These are phyloP conservation scores for Orthosia cruda DNA, from an alignment of 2,888 invertebrate genomes.

Conservation along the genomic window DNA sequence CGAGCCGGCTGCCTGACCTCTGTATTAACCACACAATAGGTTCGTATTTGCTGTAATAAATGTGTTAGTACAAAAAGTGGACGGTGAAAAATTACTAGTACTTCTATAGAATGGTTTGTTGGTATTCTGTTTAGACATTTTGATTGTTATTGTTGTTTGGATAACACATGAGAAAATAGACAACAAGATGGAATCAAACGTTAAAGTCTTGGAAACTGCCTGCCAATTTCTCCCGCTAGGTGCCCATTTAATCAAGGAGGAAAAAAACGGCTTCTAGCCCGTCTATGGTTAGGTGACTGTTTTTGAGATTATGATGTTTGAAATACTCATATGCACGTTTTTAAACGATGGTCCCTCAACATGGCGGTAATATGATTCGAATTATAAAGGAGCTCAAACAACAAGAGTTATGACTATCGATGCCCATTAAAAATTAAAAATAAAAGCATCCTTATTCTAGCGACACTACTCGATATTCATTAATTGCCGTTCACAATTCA, in stretches of 20 bases:
- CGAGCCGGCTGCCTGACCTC: slow-evolving; percentile 76
- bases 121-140: slow-evolving; percentile 61
- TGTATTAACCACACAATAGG: slow-evolving; percentile 81
- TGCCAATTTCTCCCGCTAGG: too few relatives aligned
- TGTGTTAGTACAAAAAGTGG: slow-evolving; percentile 84
- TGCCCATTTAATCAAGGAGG: too few relatives aligned
- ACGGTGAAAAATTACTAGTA: slow-evolving; percentile 82
- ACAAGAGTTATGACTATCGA: slow-evolving; percentile 75
- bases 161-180: slow-evolving; percentile 21
- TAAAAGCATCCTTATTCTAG: slow-evolving; percentile 73
- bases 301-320: too few relatives aligned
- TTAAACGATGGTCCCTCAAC: background rate
- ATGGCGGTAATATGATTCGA: slow-evolving; percentile 51
- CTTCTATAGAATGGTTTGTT: slow-evolving; percentile 70
- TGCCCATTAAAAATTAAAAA: slow-evolving; percentile 66
- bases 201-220: background rate
- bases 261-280: too few relatives aligned
- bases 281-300: too few relatives aligned
- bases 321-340: too few relatives aligned
- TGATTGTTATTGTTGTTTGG: slow-evolving; percentile 43
- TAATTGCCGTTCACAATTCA: slow-evolving; percentile 86
- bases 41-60: slow-evolving; percentile 86
- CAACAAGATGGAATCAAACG: background rate
- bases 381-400: slow-evolving; percentile 71
- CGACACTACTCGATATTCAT: slow-evolving; percentile 87